Evolutionary conservation across 2,888 invertebrate species (phyloP).

Genomic region (Dicyrtoma fusca): DNA sequence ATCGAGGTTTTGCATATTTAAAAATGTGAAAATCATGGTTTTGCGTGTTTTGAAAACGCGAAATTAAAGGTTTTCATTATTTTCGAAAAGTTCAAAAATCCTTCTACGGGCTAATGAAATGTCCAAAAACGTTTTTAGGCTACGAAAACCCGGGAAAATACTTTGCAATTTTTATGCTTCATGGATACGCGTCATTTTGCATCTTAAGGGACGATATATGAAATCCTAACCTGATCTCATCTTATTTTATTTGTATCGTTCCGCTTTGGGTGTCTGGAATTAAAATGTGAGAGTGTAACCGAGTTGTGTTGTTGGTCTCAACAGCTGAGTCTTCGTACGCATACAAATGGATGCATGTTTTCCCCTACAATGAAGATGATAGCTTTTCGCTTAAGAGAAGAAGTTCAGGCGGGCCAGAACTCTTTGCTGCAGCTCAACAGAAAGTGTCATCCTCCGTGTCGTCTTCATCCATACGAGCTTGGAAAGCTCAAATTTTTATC

Average conservation of each 20-base stretch:
- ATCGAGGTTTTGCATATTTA: too few species aligned
- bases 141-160: too few species aligned
- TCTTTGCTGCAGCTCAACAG: constrained; percentile 52
- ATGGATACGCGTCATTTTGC: too few species aligned
- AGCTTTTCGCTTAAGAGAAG: constrained; percentile 52
- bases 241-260: background rate
- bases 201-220: too few species aligned
- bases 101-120: too few species aligned
- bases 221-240: too few species aligned
- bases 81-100: too few species aligned
- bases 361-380: constrained; percentile 54
- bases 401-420: constrained; percentile 55
- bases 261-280: background rate
- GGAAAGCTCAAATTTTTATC: constrained; percentile 55
- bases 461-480: constrained; percentile 42
- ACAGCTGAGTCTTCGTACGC: constrained; percentile 49
- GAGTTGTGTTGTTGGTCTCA: background rate
- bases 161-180: too few species aligned
- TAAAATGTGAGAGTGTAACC: background rate
- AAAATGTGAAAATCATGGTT: too few species aligned
- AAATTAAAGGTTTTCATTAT: too few species aligned
- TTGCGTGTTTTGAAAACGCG: too few species aligned
- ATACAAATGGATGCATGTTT: constrained; percentile 56
- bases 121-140: too few species aligned
- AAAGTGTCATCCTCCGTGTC: constrained; percentile 47